A percentile compares a stretch with the other conserved stretches of the same genome.
Conservation (phyloP, 2,113 vertebrate species). For the Anseranas semipalmata region DNA sequence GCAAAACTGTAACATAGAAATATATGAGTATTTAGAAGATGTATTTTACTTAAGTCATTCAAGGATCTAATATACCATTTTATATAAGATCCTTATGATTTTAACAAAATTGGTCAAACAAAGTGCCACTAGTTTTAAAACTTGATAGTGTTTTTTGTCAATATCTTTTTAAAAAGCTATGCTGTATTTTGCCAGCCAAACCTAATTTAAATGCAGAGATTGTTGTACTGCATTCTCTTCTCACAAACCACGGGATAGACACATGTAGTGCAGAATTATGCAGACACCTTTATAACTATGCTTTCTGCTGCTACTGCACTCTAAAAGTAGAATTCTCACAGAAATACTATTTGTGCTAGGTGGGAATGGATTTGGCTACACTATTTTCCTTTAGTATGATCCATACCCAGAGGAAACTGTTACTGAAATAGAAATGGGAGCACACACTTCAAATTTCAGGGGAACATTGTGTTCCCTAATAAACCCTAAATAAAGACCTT, state of each 20-base stretch:
- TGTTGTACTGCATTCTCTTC: not conserved
- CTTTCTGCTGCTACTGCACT: not conserved
- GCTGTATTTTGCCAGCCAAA: not conserved
- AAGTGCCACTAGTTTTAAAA: not conserved
- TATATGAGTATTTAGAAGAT: not conserved
- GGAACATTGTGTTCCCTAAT: not conserved
- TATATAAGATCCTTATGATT: not conserved
- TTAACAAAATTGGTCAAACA: not conserved
- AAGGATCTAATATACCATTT: not conserved
- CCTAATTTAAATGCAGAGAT: not conserved
- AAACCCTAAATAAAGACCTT: not conserved
- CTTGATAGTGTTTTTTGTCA: not conserved
- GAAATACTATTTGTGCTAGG: not conserved
- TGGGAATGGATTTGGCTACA: not conserved
- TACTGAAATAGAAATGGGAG: not conserved
- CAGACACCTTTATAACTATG: not conserved
- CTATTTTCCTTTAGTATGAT: not conserved
- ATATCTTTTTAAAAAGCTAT: not conserved
- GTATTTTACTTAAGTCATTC: not conserved
- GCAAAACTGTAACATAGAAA: not conserved
- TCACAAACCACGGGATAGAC: not conserved
- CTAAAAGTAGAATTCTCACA: not conserved
- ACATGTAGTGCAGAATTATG: not conserved
- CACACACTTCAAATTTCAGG: not conserved
- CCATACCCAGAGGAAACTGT: not conserved